Conservation (phyloP, 1,140 invertebrate species). For the Mamestra configurata region DNA sequence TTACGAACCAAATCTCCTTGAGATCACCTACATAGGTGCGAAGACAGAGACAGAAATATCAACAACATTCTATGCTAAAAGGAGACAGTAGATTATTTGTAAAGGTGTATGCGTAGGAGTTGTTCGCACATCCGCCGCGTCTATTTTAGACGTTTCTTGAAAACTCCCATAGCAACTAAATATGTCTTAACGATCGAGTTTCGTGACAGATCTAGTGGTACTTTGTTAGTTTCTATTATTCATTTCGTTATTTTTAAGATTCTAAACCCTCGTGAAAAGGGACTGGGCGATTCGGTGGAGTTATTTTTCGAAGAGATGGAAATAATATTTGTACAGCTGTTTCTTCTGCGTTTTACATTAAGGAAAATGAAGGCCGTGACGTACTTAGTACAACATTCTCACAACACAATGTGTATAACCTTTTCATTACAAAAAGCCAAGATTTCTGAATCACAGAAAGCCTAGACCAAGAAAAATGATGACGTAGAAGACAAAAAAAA, state of each 20-base stretch:
- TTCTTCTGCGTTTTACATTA: neutral
- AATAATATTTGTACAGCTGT: constrained; percentile 14
- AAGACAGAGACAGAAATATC: constrained; percentile 47
- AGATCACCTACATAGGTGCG: constrained; percentile 60
- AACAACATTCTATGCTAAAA: constrained; percentile 4
- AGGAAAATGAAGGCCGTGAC: too few species aligned
- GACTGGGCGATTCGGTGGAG: neutral
- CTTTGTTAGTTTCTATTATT: constrained; percentile 20
- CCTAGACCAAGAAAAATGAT: too few species aligned
- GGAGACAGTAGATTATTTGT: constrained; percentile 34
- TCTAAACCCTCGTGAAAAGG: constrained; percentile 1
- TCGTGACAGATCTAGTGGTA: constrained; percentile 27
- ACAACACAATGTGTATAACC: too few species aligned
- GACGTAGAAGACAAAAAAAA: too few species aligned
- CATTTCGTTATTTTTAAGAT: constrained; percentile 30
- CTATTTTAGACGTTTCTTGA: constrained; percentile 57
- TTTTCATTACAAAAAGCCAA: too few species aligned
- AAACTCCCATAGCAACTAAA: constrained; percentile 43
- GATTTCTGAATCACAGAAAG: too few species aligned
- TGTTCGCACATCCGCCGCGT: constrained; percentile 57
- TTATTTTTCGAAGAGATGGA: neutral
- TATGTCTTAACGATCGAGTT: constrained; percentile 35
- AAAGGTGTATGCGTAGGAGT: constrained; percentile 41
- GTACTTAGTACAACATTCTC: too few species aligned
- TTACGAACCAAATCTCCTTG: constrained; percentile 59